phyloP scores from a whole-genome alignment of 1,140 invertebrate genomes.

The Hycleus phaleratus region DNA sequence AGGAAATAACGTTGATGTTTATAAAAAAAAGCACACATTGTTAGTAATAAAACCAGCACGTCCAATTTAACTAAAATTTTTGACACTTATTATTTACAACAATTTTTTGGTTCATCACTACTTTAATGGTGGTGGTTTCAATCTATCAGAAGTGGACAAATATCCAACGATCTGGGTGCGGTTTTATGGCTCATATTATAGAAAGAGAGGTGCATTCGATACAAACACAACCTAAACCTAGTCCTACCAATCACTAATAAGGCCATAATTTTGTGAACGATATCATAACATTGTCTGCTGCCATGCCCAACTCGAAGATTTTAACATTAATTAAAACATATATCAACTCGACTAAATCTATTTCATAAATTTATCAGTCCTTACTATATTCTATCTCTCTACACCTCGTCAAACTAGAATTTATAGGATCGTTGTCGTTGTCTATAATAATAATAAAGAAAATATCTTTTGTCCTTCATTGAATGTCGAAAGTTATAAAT shows the following conservation, averaged over 20 bases:
- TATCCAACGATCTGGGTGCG: conserved; percentile 17
- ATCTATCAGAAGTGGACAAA: conserved; percentile 17
- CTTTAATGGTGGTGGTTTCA: neutral
- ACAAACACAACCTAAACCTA: conserved; percentile 7
- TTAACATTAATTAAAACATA: conserved; percentile 19
- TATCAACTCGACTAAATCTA: conserved; percentile 9
- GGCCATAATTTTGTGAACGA: conserved; percentile 15
- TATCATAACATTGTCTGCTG: conserved; percentile 17
- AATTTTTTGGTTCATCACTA: no score
- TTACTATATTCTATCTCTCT: neutral
- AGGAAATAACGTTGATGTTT: neutral
- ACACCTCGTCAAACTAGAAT: conserved; percentile 1
- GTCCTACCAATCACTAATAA: conserved; percentile 21
- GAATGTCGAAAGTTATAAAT: no score
- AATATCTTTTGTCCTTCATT: no score
- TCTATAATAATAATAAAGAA: no score
- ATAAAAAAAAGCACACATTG: no score
- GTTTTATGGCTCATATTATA: conserved; percentile 22
- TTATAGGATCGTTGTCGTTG: neutral
- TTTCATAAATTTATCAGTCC: conserved; percentile 7
- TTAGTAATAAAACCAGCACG: no score
- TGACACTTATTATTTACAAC: no score
- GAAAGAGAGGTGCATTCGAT: conserved; percentile 3
- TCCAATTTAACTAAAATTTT: no score
- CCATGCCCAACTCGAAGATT: conserved; percentile 14